These are phyloP conservation scores for Zosterops lateralis DNA, from an alignment of 2,113 vertebrate species.

Conservation along the genomic window DNA sequence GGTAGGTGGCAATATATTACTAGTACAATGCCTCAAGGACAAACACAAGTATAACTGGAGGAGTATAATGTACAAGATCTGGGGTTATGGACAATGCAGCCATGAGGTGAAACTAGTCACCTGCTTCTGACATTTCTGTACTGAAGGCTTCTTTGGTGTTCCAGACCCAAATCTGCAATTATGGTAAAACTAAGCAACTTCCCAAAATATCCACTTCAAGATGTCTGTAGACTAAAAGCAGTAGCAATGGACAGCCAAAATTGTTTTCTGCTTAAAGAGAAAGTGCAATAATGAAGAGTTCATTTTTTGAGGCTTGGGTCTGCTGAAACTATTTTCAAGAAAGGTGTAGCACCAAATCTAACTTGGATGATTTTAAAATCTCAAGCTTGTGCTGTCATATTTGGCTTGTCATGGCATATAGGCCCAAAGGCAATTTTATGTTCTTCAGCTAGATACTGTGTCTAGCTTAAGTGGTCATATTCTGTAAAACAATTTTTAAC, in stretches of 20 bases:
- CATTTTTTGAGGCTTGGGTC: not conserved
- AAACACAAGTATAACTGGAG: not conserved
- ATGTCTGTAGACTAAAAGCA: not conserved
- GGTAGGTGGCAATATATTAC: not conserved
- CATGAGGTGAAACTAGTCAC: not conserved
- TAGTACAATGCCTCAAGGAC: not conserved
- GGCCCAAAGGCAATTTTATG: not conserved
- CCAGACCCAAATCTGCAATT: not conserved
- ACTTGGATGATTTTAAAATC: not conserved
- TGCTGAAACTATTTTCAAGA: not conserved
- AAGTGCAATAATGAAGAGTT: accelerated
- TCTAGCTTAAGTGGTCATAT: not conserved
- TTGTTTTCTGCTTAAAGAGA: not conserved
- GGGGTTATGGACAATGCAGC: not conserved
- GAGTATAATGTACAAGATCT: not conserved
- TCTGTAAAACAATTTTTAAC: not conserved
- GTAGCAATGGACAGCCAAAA: not conserved
- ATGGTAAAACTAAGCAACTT: not conserved
- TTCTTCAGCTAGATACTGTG: accelerated
- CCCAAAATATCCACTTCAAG: not conserved
- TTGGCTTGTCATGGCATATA: not conserved
- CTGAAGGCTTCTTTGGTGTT: not conserved
- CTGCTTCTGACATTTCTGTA: not conserved
- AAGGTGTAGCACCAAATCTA: not conserved
- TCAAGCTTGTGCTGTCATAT: not conserved